Percentiles rank a stretch among this genome's conserved stretches.
phyloP scores from a whole-genome alignment of 2,888 invertebrate genomes.

The Nemapogon koenigi region DNA sequence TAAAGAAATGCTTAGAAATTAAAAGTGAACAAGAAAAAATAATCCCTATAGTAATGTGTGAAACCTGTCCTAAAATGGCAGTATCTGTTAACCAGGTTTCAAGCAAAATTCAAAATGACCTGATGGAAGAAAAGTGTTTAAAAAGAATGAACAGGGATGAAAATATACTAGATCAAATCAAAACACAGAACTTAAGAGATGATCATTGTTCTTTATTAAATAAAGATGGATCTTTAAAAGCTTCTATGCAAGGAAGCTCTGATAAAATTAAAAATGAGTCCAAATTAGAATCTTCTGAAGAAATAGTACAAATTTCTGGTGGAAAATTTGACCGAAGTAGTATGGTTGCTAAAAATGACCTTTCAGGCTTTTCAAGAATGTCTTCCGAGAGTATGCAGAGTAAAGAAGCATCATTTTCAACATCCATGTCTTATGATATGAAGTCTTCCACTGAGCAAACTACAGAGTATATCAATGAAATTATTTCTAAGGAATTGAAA shows the following conservation, averaged over 20 bases:
- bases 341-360: conserved; percentile 7
- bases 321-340: conserved; percentile 3
- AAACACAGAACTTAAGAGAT: conserved; percentile 20
- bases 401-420: conserved; percentile 12
- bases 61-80: conserved; percentile 12
- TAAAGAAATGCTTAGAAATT: conserved; percentile 17
- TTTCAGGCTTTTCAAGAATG: conserved; percentile 4
- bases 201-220: conserved; percentile 26
- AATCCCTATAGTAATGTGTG: conserved; percentile 28
- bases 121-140: neutral
- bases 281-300: conserved; percentile 16
- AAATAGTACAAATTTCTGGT: conserved; percentile 1
- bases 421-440: conserved; percentile 23
- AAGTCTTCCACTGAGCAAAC: conserved; percentile 22
- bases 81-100: neutral
- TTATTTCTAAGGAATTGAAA: conserved; percentile 25
- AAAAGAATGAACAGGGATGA: neutral
- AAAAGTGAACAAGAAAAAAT: conserved; percentile 23
- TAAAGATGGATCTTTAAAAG: conserved; percentile 18
- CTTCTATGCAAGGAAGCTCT: conserved; percentile 19
- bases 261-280: conserved; percentile 15
- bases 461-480: conserved; percentile 23
- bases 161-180: conserved; percentile 4
- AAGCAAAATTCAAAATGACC: neutral
- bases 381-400: conserved; percentile 8